Base-by-base conservation (phyloP, 2,113 vertebrate genomes). In the Indicator indicator region DNA sequence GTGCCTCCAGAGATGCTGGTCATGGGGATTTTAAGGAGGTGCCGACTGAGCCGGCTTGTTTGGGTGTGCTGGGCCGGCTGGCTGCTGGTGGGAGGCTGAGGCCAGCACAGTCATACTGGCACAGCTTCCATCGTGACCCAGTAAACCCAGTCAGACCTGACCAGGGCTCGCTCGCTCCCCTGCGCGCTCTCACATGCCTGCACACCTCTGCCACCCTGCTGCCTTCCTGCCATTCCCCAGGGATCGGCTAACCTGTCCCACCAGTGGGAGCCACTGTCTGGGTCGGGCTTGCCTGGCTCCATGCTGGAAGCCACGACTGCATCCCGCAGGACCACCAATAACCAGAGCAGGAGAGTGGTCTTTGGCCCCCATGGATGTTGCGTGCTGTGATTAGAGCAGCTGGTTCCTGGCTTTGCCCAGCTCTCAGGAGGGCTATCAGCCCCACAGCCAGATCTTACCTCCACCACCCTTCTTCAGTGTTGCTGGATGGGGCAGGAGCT, bases 81-180 rank as follows among this genome's bases (percentile, higher is more conserved):
- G 79, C 26, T 89, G 87, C 32, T 0, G 36, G 90, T 96, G 94
- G 85, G 90, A 95, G 93, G 92, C 92, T 90, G 94, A 62, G 88
- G 86, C 93, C 7, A 1, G 79, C 86, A 90, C 68, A 94, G 88
- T 95, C 95, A 95, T 9, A 59, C 90, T 96, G 33, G 5, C 63
- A 84, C 70, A 64, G 82, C 92, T 92, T 81, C 94, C 13, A 2
- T 44, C 3, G 26, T 93, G 94, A 92, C 94, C 95, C 95, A 88
- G 93, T 94, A 96, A 95, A 96, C 95, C 95, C 88, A 88, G 95
- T 96, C 86, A 93, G 95, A 94, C 95, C 93, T 95, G 94, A 96
- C 93, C 72, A 0, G 82, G 58, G 74, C 85, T 68, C 17, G 0
- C 78, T 80, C 1, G 16, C 38, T 68, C 10, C 54, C 36, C 70